Percentiles rank a stretch among this genome's conserved stretches.
These are phyloP conservation scores for Tamandua tetradactyla DNA, from an alignment of 2,797 vertebrate genomes.

Conservation along the genomic window DNA sequence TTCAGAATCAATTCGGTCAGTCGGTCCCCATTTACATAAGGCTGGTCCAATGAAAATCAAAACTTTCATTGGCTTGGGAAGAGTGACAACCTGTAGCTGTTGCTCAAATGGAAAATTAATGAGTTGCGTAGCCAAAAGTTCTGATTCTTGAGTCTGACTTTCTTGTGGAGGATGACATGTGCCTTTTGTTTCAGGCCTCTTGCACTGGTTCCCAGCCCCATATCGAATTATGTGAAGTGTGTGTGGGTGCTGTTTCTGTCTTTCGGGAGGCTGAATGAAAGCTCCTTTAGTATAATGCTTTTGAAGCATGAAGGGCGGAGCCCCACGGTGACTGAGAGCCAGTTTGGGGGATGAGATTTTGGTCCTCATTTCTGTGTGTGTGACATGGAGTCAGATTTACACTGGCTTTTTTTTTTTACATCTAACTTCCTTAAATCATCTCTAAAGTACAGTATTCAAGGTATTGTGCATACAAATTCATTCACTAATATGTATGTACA, in stretches of 20 bases:
- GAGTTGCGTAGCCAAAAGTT: not conserved
- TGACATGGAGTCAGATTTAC: not conserved
- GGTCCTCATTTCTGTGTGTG: not conserved
- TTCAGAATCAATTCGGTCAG: constrained; percentile 30
- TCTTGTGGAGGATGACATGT: not conserved
- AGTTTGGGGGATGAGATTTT: not conserved
- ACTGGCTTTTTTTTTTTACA: not conserved
- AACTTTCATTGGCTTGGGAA: not conserved
- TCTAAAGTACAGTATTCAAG: not conserved
- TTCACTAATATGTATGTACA: not conserved
- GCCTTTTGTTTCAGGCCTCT: not conserved
- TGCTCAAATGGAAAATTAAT: not conserved
- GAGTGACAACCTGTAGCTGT: not conserved
- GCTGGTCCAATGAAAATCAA: not conserved
- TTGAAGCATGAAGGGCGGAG: not conserved
- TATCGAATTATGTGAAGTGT: not conserved
- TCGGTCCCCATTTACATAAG: not conserved
- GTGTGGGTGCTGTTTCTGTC: not conserved
- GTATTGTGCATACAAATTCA: not conserved
- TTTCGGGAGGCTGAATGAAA: not conserved
- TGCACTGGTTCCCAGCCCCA: not conserved
- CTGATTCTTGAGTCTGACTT: not conserved
- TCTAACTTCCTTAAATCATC: not conserved
- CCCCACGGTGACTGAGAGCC: not conserved
- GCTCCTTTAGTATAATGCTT: not conserved